A percentile compares a stretch with the other conserved stretches of the same genome.
phyloP scores from a whole-genome alignment of 2,113 vertebrate species.

The Pedetes capensis region DNA sequence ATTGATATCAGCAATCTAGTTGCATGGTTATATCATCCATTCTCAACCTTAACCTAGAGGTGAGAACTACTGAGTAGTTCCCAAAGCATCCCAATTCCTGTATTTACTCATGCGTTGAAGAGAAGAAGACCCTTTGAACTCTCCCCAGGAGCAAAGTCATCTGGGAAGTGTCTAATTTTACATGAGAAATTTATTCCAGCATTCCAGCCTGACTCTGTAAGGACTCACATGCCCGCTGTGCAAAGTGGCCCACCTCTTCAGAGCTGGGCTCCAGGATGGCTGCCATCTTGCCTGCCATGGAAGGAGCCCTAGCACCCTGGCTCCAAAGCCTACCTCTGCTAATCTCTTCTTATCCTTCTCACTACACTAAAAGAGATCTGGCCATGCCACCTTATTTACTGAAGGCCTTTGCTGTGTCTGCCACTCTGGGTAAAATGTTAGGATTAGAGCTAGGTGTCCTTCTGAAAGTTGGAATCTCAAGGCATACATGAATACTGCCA shows the following conservation, averaged over 20 bases:
- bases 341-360: no score
- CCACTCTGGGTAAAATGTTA: neutral
- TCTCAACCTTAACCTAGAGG: neutral
- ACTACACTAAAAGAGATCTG: neutral
- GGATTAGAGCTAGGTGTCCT: neutral
- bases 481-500: accelerated
- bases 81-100: accelerated
- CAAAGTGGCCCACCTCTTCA: no score
- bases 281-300: no score
- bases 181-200: neutral
- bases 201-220: no score
- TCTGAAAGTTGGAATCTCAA: neutral
- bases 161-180: neutral
- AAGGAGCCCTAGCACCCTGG: no score
- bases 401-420: neutral
- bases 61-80: neutral
- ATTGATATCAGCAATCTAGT: neutral
- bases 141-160: neutral
- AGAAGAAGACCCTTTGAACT: neutral
- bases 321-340: no score
- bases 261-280: no score
- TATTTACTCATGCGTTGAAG: neutral
- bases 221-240: no score
- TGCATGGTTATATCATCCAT: no score
- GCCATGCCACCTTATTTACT: no score